Conservation (phyloP, 1,140 invertebrate genomes). For the Eueides isabella region DNA sequence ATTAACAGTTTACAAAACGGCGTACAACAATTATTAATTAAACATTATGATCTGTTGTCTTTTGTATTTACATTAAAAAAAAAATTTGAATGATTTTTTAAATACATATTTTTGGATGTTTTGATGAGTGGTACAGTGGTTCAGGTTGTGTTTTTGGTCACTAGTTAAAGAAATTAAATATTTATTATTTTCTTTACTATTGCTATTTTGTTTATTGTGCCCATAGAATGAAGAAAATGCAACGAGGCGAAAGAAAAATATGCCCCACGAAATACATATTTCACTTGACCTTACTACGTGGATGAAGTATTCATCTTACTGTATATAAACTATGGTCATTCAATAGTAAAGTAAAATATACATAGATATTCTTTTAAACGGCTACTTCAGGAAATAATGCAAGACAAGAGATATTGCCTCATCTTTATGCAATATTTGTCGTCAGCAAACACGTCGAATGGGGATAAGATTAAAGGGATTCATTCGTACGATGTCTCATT, state of each 20-base stretch:
- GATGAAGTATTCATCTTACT: neutral
- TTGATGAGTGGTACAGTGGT: no score
- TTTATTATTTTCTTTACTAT: no score
- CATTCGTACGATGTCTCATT: slow-evolving; percentile 8
- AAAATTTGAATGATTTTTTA: no score
- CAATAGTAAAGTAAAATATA: neutral
- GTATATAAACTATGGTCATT: neutral
- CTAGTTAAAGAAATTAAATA: no score
- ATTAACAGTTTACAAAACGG: no score
- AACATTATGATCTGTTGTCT: no score
- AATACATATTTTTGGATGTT: no score
- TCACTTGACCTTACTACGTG: neutral
- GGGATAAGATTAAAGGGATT: slow-evolving; percentile 3
- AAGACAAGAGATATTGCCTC: slow-evolving; percentile 4
- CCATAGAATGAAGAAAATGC: no score
- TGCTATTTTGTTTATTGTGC: no score
- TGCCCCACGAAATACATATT: neutral
- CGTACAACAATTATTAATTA: no score
- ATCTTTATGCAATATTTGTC: slow-evolving; percentile 13
- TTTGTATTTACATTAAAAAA: no score
- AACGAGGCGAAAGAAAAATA: neutral
- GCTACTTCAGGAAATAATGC: neutral
- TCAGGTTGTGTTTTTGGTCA: no score
- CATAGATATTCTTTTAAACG: neutral
- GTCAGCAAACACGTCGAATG: slow-evolving; percentile 4